Percentiles rank a stretch among this genome's conserved stretches.
Conservation (phyloP, 2,888 invertebrate genomes). For the Odontocolon sp. region DNA sequence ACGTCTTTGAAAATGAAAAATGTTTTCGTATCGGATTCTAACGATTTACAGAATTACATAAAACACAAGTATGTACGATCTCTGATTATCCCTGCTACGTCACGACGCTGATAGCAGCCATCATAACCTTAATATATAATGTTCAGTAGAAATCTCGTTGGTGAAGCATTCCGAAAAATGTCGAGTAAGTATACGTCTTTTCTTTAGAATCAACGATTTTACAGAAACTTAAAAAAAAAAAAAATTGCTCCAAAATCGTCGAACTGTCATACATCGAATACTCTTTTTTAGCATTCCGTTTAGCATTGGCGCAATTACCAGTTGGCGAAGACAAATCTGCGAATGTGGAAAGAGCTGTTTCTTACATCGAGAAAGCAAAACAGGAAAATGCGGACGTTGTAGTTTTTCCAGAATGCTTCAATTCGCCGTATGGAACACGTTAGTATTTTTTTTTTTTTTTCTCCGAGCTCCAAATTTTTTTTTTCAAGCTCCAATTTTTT, state of each 20-base stretch:
- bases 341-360: constrained; percentile 89
- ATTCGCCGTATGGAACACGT: constrained; percentile 95
- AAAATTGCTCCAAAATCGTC: not conserved
- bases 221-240: not conserved
- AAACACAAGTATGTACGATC: not conserved
- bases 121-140: constrained; percentile 72
- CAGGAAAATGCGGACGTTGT: constrained; percentile 85
- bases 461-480: not conserved
- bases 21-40: not conserved
- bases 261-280: not conserved
- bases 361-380: constrained; percentile 88
- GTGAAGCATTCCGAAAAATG: constrained; percentile 67
- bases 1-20: not conserved
- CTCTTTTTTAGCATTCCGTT: constrained; percentile 83
- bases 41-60: not conserved
- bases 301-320: constrained; percentile 92
- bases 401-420: constrained; percentile 94
- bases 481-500: not conserved
- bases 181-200: constrained; percentile 66
- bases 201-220: not conserved
- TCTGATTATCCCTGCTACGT: constrained; percentile 1
- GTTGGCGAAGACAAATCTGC: constrained; percentile 88
- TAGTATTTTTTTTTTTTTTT: constrained; percentile 62
- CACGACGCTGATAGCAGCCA: constrained; percentile 1
- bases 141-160: constrained; percentile 60